Base-by-base conservation (phyloP, 1,140 invertebrate genomes). In the Glomeris maerens region DNA sequence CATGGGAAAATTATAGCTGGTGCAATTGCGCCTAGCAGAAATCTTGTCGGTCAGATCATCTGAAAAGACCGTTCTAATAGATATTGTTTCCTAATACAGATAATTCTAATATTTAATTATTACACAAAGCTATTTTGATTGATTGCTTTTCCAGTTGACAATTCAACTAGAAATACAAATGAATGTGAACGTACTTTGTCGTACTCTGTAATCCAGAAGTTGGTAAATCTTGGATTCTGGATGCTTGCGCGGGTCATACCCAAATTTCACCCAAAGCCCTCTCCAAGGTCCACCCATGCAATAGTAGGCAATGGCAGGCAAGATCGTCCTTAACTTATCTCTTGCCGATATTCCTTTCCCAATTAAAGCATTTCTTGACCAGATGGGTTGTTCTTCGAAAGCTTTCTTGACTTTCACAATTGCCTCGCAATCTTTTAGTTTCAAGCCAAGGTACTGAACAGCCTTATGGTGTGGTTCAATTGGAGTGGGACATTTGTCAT, bases 221-320 rank as follows among this genome's bases (percentile, higher is more conserved):
- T 47, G 46, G 25, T 47, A 47, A 14, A 47, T 47, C 38, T 29
- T 79, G 25, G 84, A 74, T 1, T 69, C 62, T n/a, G 80, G 78
- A 56, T 89, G 78, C 59, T 79, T 80, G 38, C 83, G 71, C 0
- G 89, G 88, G 70, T 94, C 86, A 60, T 88, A 93, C 0, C 87
- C 88, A 59, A 82, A 78, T 61, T 72, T 78, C 0, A 87, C 78
- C 82, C 89, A 94, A 61, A 84, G 74, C 41, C 78, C 77, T 48
- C 85, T 72, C 86, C 88, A 97, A 0, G 91, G 91, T 0, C 92
- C 91, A 56, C 78, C 83, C 13, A 74, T 72, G 65, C 82, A 87
- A 63, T 89, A 89, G 64, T 87, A 86, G 0, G 87, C 83, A 1
- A 87, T 66, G 25, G 78, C 74, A 0, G 90, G 87, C 36, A 94